Conservation (phyloP, 2,113 vertebrate species). For the Orcinus orca region DNA sequence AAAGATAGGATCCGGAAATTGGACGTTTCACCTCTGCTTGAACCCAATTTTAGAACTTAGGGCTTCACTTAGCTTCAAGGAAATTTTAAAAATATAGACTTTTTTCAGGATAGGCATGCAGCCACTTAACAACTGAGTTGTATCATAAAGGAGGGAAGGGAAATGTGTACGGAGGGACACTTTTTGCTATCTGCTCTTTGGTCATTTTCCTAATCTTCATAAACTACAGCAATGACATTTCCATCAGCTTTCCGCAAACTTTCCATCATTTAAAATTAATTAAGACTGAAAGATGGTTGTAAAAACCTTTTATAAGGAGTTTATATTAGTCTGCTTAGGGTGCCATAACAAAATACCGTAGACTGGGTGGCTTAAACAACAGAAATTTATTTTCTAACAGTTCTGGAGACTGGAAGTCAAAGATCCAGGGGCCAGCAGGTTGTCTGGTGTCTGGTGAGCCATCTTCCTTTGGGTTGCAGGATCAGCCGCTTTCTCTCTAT, state of each 20-base stretch:
- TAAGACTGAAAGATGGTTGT: not conserved
- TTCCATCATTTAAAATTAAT: not conserved
- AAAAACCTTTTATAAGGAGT: not conserved
- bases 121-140: not conserved
- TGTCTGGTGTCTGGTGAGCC: not conserved
- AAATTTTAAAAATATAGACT: not conserved
- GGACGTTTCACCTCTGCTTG: not conserved
- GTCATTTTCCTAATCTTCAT: not conserved
- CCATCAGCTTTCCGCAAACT: not conserved
- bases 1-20: not conserved
- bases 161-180: too few relatives aligned
- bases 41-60: rapidly evolving
- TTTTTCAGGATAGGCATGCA: not conserved
- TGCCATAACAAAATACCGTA: not conserved
- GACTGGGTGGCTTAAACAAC: not conserved
- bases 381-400: not conserved
- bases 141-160: not conserved
- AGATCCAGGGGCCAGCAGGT: not conserved
- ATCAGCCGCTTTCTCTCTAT: not conserved
- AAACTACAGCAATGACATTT: not conserved
- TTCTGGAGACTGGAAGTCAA: not conserved
- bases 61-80: not conserved
- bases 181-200: not conserved
- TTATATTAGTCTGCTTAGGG: not conserved
- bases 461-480: not conserved